phyloP scores from a whole-genome alignment of 2,113 vertebrate genomes.

The Gallinago paraguaiae region DNA sequence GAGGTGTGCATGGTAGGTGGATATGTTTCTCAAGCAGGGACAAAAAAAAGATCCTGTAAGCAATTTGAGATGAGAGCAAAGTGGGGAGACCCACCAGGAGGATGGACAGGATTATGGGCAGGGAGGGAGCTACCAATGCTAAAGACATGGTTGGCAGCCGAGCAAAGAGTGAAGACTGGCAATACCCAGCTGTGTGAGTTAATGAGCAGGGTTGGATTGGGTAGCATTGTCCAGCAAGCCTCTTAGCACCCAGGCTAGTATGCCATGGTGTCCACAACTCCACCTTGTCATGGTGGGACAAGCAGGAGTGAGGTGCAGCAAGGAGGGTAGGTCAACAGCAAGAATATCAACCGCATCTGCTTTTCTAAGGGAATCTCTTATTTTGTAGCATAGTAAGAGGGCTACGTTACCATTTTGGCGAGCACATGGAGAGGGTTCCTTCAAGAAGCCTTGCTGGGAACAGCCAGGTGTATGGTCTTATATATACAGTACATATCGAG shows the following conservation, averaged over 20 bases:
- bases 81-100: background rate
- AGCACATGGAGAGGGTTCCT: background rate
- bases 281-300: background rate
- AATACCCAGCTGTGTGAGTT: background rate
- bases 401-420: background rate
- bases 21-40: background rate
- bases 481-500: background rate
- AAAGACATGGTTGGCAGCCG: background rate
- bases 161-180: background rate
- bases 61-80: background rate
- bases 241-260: background rate
- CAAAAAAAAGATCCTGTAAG: background rate
- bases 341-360: background rate
- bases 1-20: accelerated
- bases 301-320: background rate
- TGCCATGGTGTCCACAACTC: background rate
- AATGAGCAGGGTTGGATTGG: background rate
- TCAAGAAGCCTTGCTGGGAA: background rate
- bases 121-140: background rate
- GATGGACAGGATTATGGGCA: background rate
- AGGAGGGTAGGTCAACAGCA: background rate
- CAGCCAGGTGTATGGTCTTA: background rate
- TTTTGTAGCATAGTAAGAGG: background rate
- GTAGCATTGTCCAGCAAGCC: background rate
- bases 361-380: background rate